Conservation (phyloP, 2,797 vertebrate genomes). For the Pangasius larnaudii region DNA sequence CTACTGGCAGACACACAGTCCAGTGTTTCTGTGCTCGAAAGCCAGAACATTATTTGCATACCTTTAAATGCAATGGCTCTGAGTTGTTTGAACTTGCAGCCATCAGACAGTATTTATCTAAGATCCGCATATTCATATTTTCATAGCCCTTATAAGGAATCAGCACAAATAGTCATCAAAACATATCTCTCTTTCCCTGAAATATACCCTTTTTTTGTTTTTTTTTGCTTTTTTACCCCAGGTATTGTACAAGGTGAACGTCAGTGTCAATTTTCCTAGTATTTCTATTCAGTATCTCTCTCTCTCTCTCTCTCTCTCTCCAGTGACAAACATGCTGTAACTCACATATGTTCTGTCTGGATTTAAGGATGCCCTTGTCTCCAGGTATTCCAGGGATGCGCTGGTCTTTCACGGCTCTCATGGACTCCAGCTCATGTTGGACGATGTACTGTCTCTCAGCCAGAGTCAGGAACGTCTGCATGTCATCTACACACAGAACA, state of each 20-base stretch:
- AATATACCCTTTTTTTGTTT: neutral
- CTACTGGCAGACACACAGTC: neutral
- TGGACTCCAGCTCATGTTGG: slow-evolving; percentile 76
- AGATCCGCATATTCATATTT: neutral
- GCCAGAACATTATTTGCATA: neutral
- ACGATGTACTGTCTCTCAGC: slow-evolving; percentile 80
- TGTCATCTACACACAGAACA: slow-evolving; percentile 69
- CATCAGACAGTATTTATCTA: neutral
- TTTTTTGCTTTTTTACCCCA: neutral
- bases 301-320: neutral
- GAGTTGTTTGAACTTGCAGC: neutral
- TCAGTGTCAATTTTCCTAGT: neutral
- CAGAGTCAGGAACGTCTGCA: slow-evolving; percentile 76
- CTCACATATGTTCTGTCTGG: slow-evolving; percentile 79
- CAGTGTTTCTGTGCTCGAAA: neutral
- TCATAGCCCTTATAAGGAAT: neutral
- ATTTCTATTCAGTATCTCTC: neutral
- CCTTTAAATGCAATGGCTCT: neutral
- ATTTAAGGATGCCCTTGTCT: slow-evolving; percentile 59
- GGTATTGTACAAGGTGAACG: neutral
- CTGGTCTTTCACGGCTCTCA: slow-evolving; percentile 72
- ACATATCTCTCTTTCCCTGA: neutral
- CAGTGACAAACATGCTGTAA: slow-evolving; percentile 4
- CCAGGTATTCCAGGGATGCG: slow-evolving; percentile 75
- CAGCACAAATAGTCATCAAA: neutral